Conservation (phyloP, 2,797 vertebrate genomes). For the Sternotherus odoratus region DNA sequence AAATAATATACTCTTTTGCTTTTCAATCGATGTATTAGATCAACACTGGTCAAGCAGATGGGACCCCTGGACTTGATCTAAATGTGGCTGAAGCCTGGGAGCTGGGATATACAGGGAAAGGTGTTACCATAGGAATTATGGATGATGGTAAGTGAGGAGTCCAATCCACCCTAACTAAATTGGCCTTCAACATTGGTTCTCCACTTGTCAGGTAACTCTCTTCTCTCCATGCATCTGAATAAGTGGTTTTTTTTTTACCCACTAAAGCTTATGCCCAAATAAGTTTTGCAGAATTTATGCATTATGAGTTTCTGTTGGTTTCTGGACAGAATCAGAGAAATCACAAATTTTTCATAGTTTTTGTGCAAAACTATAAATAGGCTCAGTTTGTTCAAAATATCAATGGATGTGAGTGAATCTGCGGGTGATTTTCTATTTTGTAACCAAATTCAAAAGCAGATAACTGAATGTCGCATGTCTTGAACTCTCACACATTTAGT, state of each 20-base stretch:
- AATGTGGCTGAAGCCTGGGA: conserved; percentile 99
- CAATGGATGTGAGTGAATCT: too few species aligned
- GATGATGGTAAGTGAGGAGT: conserved; percentile 91
- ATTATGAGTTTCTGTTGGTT: neutral
- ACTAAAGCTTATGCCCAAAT: too few species aligned
- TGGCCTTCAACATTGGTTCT: too few species aligned
- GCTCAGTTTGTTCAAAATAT: neutral
- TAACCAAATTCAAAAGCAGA: neutral
- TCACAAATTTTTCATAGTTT: neutral
- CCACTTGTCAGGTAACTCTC: too few species aligned
- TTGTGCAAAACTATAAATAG: neutral
- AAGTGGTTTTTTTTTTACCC: too few species aligned
- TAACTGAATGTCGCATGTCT: neutral
- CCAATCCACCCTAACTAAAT: neutral
- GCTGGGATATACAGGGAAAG: conserved; percentile 96
- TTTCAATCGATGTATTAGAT: conserved; percentile 84
- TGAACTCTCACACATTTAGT: neutral
- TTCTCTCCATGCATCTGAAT: too few species aligned
- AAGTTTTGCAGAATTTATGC: neutral
- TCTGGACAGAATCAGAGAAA: neutral
- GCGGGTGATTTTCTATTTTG: neutral
- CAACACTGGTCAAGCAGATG: conserved; percentile 99
- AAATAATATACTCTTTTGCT: conserved; percentile 60
- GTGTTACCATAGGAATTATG: conserved; percentile 99
- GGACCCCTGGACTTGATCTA: conserved; percentile 97